Base-by-base conservation (phyloP, 2,113 vertebrate species). In the Forbesichthys agassizii region DNA sequence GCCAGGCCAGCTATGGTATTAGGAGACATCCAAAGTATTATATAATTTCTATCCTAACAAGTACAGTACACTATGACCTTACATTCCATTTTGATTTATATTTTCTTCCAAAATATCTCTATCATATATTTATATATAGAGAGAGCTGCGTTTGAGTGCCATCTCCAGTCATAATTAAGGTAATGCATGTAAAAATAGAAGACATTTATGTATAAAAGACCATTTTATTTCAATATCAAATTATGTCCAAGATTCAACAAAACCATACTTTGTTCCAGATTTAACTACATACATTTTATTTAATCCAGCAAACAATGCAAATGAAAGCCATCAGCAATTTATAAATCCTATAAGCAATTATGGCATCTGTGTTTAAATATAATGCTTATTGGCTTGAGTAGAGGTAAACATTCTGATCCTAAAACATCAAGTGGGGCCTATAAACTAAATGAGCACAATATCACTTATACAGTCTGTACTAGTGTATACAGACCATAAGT, bases 221-320 rank as follows among this genome's bases (percentile, higher is more conserved):
- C 60, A 72, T 5, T 87, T 89, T 84, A 87, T 85, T 86, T 73
- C 3, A 71, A 20, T 57, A 57, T 70, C 46, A 18, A 55, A 55
- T 56, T 66, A 2, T 72, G 75, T 64, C 51, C 58, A 68, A 72
- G 59, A 64, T 61, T 60, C 33, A 82, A 81, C 62, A 80, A 64
- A 3, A 27, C 6, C 16, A 13, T 48, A 64, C 48, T 18, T 57
- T 11, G 14, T 53, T 42, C 7, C 27, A 13, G 16, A 48, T n/a
- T 55, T 4, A 13, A 66, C 27, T 27, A 58, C 18, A 33, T 60
- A 75, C 18, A 61, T 48, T 67, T 63, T 75, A 52, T 27, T 27
- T 27, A 13, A 48, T 61, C 53, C 60, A 47, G 49, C 58, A 64
- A 71, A 79, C 64, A 70, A 63, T 73, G 27, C 64, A 61, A 75